Evolutionary conservation across 1,140 invertebrate species (phyloP), one percentile per base, ranked within the genome.

Genomic region (Hermatobates lingyangjiaoensis): DNA sequence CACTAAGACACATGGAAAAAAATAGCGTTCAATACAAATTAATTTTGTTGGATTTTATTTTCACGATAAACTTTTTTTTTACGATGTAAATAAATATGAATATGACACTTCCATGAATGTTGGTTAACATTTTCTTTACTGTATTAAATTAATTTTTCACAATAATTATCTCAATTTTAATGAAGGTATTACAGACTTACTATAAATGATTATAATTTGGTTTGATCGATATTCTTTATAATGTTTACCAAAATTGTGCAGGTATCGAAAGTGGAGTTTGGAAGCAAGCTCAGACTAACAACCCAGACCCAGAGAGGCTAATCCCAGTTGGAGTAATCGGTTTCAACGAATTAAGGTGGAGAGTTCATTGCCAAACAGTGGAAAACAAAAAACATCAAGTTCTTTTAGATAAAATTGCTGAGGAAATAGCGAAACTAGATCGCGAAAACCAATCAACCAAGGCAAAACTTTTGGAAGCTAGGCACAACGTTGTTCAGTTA

Each of bases 271-370:
- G 74, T 26, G 68, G 82, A 52, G 71, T 88, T 50, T 91, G 86
- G 85, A 79, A 83, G 61, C 88, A 94, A 65, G 91, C 91, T 0
- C 88, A 91, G 62, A 64, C 82, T 24, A 89, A 95, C 61, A 97
- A 96, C 70, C 92, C 91, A 0, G 83, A 95, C 68, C 76, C 87
- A 7, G 76, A 78, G 27, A 79, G 81, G 57, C 86, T 91, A 50
- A 83, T 95, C 59, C 91, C 91, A 0, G 83, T 92, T 2, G 87
- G 91, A 1, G 84, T 96, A 65, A 78, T 95, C 55, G 92, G 93
- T 0, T 94, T 95, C 60, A 71, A 73, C 42, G 77, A 87, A 65
- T 72, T 93, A 0, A 85, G 90, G 61, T 77, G 80, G 64, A 73
- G 91, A 27, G 73, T 88, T n/a, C 76, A 83, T 48, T 81, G 79